Base-by-base conservation (phyloP, 1,140 invertebrate genomes). In the Heliconius hewitsoni region DNA sequence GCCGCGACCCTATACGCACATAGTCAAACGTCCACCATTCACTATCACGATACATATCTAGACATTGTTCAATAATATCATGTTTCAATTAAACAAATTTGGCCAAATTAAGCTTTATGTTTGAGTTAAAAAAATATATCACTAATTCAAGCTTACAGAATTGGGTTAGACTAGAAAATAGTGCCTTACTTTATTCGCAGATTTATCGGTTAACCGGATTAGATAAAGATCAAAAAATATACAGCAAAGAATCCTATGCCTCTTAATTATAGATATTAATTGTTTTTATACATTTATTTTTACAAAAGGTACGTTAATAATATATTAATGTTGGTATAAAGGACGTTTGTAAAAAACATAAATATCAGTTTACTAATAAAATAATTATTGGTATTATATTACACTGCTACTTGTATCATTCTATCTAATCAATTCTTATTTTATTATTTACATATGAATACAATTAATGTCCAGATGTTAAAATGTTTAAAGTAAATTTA, bases 1-100 rank as follows among this genome's bases (percentile, higher is more conserved):
- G 74, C 85, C 75, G 76, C 89, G 88, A 84, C 85, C 88, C 90
- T 91, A 91, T 76, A 74, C 77, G 78, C 79, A 80, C 73, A 80
- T 71, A 52, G 74, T 72, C 52, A 79, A 76, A 42, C 27, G 16
- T 66, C 60, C 27, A 66, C 60, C 60, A 30, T 66, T 27, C 60
- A 60, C n/a, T 9, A 19, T 52, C 30, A 30, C 30, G 30, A 30
- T 52, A 52, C 18, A 52, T 52, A 19, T 52, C 9, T 23, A 23
- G 2, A 57, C n/a, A n/a, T n/a, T n/a, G n/a, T n/a, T n/a, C n/a
- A n/a, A n/a, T n/a, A n/a, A n/a, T n/a, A n/a, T n/a, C 55, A 57
- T 57, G 2, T 57, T 57, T 57, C 23, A 57, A 23, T 57, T n/a
- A 11, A 57, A 23, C n/a, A 23, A n/a, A 57, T 57, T 57, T 23